phyloP scores from a whole-genome alignment of 2,113 vertebrate genomes.

The Indicator maculatus region DNA sequence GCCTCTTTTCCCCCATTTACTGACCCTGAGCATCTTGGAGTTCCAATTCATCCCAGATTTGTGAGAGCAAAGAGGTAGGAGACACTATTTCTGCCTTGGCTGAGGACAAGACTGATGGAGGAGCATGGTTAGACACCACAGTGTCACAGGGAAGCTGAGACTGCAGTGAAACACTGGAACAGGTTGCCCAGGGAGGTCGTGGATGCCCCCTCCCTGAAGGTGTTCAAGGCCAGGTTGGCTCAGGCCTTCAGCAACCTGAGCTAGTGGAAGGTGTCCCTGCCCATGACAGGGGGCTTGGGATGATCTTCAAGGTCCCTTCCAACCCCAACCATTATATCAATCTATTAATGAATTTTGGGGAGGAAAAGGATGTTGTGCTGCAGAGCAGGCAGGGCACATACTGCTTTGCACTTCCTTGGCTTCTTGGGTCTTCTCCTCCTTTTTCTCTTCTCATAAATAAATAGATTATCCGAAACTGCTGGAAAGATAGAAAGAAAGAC shows the following conservation, averaged over 20 bases:
- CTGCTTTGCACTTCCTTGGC: background rate
- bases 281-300: too few relatives aligned
- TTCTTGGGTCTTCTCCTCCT: background rate
- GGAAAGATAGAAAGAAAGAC: background rate
- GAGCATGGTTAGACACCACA: rapidly evolving
- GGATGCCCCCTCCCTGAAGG: too few relatives aligned
- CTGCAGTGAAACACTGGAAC: background rate
- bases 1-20: background rate
- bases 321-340: too few relatives aligned
- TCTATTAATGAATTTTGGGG: background rate
- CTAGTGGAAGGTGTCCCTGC: too few relatives aligned
- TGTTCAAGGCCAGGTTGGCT: too few relatives aligned
- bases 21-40: background rate
- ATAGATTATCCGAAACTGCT: background rate
- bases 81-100: background rate
- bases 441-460: background rate
- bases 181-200: too few relatives aligned
- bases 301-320: too few relatives aligned
- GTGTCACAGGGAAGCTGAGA: rapidly evolving
- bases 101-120: background rate
- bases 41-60: background rate
- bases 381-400: background rate
- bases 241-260: too few relatives aligned
- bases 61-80: background rate
- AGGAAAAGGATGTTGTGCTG: background rate